A percentile compares a stretch with the other conserved stretches of the same genome.
Evolutionary conservation across 2,113 vertebrate genomes (phyloP).

Genomic region (Microcebus griseorufus): DNA sequence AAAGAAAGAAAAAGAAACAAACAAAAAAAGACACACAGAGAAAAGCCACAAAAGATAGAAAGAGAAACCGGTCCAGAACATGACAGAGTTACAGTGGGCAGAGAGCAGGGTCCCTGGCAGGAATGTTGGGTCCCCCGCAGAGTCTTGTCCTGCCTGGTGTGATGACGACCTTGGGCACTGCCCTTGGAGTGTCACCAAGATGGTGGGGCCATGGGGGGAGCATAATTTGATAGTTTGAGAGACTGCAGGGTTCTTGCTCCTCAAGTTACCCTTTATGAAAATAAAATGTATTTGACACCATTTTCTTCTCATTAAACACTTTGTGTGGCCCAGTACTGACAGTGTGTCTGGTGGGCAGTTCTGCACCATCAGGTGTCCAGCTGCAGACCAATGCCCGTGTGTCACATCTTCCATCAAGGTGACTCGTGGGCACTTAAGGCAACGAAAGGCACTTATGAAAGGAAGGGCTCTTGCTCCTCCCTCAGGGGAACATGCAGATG

Average conservation of each 20-base stretch:
- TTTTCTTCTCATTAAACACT: background rate
- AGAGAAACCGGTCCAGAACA: background rate
- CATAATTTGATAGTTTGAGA: background rate
- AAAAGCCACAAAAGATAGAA: background rate
- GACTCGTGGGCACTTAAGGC: background rate
- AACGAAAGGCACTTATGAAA: background rate
- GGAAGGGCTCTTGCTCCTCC: background rate
- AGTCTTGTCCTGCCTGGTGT: background rate
- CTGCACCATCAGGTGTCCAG: background rate
- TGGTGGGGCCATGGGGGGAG: accelerated
- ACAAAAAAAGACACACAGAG: background rate
- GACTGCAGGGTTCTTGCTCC: background rate
- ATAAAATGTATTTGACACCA: background rate
- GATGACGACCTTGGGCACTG: background rate
- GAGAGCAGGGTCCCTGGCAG: background rate
- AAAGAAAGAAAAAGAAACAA: background rate
- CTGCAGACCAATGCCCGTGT: background rate
- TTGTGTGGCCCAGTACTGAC: background rate
- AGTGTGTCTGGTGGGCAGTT: too few relatives aligned
- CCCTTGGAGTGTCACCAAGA: background rate
- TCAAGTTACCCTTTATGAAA: background rate
- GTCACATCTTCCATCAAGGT: background rate
- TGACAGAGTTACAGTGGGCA: background rate
- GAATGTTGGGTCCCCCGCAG: background rate
- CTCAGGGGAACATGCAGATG: accelerated